Conservation (phyloP, 2,797 vertebrate species). For the Sebastes dallii region DNA sequence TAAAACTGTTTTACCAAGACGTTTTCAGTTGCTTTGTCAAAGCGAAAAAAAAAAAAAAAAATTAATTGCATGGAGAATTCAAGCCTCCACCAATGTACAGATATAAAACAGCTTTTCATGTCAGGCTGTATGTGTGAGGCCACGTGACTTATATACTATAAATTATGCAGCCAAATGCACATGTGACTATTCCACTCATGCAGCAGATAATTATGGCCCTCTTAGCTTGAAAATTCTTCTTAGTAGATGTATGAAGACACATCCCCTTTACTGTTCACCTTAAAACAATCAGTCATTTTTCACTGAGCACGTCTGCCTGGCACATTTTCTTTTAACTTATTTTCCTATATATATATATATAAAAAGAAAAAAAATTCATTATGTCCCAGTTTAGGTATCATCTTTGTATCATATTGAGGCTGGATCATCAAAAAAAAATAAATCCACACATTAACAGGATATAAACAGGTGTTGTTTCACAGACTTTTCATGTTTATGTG, state of each 20-base stretch:
- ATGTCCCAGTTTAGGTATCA: too few species aligned
- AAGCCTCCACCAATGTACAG: background rate
- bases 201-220: background rate
- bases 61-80: background rate
- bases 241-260: background rate
- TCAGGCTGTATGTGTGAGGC: background rate
- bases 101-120: background rate
- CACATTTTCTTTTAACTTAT: background rate
- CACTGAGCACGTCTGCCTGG: background rate
- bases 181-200: background rate
- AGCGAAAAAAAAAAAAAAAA: background rate
- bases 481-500: background rate
- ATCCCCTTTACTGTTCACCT: background rate
- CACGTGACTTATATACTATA: background rate
- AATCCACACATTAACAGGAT: background rate
- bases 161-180: background rate
- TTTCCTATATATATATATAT: background rate
- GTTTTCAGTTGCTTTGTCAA: background rate
- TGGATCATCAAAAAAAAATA: background rate
- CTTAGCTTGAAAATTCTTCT: background rate
- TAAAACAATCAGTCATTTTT: background rate
- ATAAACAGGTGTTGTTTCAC: background rate
- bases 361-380: background rate
- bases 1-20: slow-evolving; percentile 1
- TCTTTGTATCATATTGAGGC: background rate